Percentiles rank a stretch among this genome's conserved stretches.
Evolutionary conservation across 2,888 invertebrate species (phyloP).

Genomic region (Cremastinae sp.): DNA sequence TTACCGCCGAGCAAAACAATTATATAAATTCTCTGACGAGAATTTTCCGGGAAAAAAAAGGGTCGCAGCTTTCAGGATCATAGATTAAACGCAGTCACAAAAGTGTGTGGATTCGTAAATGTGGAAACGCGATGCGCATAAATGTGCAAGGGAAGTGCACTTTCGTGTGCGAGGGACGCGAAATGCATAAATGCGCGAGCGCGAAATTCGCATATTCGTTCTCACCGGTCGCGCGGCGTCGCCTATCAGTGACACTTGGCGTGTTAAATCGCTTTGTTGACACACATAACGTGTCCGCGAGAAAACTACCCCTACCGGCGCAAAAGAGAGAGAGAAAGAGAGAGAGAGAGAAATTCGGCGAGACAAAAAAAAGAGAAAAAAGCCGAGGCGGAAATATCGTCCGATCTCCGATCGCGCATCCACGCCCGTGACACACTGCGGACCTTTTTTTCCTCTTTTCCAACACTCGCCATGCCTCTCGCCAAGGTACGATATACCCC

Average conservation of each 20-base stretch:
- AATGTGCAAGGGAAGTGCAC: not conserved
- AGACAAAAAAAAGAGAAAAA: not conserved
- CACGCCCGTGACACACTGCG: constrained; percentile 42
- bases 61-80: constrained; percentile 70
- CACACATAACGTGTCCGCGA: constrained; percentile 76
- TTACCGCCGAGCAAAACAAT: constrained; percentile 79
- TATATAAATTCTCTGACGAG: constrained; percentile 77
- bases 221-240: constrained; percentile 38
- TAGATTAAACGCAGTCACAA: constrained; percentile 76
- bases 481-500: constrained; percentile 4
- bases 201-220: constrained; percentile 44
- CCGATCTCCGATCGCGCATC: constrained; percentile 54
- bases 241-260: constrained; percentile 77
- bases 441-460: constrained; percentile 5
- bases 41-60: constrained; percentile 75
- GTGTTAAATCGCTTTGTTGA: constrained; percentile 78
- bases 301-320: constrained; percentile 37
- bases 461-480: constrained; percentile 6
- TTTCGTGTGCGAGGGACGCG: not conserved
- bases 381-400: constrained; percentile 38
- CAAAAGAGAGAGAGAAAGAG: constrained; percentile 37
- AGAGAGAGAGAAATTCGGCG: constrained; percentile 34
- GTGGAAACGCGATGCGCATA: not conserved
- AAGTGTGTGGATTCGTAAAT: constrained; percentile 16
- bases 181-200: not conserved